Percentiles rank a stretch among this genome's conserved stretches.
phyloP scores from a whole-genome alignment of 2,888 invertebrate genomes.

The Escarpia spicata region DNA sequence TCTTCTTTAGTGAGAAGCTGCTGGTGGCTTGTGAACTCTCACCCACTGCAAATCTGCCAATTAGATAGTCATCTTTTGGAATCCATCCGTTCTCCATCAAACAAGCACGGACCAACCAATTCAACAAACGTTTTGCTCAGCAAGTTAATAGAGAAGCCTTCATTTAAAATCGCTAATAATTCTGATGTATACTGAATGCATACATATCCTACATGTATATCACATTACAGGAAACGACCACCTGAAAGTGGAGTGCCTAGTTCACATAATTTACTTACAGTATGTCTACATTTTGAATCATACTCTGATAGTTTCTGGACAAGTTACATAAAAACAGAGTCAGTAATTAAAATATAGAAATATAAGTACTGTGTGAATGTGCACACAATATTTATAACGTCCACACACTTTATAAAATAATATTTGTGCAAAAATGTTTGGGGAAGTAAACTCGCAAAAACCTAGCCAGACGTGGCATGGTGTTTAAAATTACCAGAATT shows the following conservation, averaged over 20 bases:
- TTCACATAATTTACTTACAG: neutral
- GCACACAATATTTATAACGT: neutral
- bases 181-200: neutral
- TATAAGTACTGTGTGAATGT: neutral
- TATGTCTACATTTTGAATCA: neutral
- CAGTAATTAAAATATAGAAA: neutral
- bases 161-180: neutral
- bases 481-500: neutral
- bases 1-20: too few species aligned
- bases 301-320: neutral
- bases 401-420: neutral
- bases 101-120: too few species aligned
- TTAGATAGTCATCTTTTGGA: too few species aligned
- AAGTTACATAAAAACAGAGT: neutral
- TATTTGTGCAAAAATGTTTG: neutral
- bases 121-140: too few species aligned
- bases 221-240: neutral
- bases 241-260: neutral
- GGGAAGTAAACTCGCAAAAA: neutral
- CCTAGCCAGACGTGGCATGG: too few species aligned
- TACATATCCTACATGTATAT: neutral
- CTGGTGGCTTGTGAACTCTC: too few species aligned
- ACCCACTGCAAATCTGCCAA: too few species aligned
- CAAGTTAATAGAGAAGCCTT: too few species aligned
- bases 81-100: too few species aligned